Evolutionary conservation across 2,113 vertebrate species (phyloP), one percentile per base, ranked within the genome.

Genomic region (Sphyrna mokarran): DNA sequence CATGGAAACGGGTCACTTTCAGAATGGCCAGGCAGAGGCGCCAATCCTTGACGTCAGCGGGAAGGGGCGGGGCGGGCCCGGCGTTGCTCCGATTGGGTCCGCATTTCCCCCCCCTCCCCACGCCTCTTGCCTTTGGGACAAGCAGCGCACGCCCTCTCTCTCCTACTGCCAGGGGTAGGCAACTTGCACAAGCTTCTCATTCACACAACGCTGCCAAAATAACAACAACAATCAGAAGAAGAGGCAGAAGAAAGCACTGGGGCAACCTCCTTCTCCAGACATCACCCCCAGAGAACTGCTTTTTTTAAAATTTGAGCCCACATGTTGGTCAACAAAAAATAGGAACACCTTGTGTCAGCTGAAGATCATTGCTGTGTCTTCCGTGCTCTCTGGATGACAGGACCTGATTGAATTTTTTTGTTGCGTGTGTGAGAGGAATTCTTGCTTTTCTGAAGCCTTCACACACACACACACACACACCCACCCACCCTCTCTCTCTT

Each of bases 21-120:
- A 18, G 18, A 66, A 93, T 18, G 89, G n/a, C 66, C 33, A 20
- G 20, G 95, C 3, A 96, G 95, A 95, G 96, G 96, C 96, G 96
- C 96, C 95, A 96, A 95, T 66, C 29, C 11, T 0, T 5, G 96
- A 29, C 96, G 43, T 83, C 66, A 29, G 70, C 6, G 23, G 66
- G 96, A 20, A 26, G 23, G 95, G 63, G 63, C 72, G 0, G 61
- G 0, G 37, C 20, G 43, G 43, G 43, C 43, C 43, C 43, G 54
- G 33, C 0, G 0, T 95, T 70, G n/a, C 8, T 33, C 69, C 0
- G 9, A 94, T 96, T 95, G 33, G n/a, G n/a, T 66, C 61, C 33
- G 89, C 22, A 9, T n/a, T 58, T 58, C n/a, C 89, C 86, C 10
- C 86, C 43, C 43, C 43, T 48, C 43, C 3, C 43, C 3, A 48